A percentile compares a stretch with the other conserved stretches of the same genome.
These are phyloP conservation scores for Sinohyriopsis cumingii DNA, from an alignment of 2,888 invertebrate species.

Conservation along the genomic window DNA sequence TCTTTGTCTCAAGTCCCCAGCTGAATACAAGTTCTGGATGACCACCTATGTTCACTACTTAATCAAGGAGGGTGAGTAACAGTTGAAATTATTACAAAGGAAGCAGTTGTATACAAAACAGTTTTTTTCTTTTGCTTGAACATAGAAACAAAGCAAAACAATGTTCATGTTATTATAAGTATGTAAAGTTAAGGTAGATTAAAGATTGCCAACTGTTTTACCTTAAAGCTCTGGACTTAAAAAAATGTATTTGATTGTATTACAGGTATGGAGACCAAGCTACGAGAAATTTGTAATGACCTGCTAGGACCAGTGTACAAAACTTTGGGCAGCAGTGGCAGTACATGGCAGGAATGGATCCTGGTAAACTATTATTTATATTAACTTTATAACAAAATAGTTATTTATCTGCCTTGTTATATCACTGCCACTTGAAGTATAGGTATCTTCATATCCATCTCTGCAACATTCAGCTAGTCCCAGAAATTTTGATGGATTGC, in stretches of 20 bases:
- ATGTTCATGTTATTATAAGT: too few species aligned
- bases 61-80: constrained; percentile 78
- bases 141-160: too few species aligned
- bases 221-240: too few species aligned
- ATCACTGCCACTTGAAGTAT: background rate
- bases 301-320: constrained; percentile 83
- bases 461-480: too few species aligned
- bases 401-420: background rate
- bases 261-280: constrained; percentile 79
- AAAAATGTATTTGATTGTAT: constrained; percentile 10
- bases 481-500: too few species aligned
- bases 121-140: background rate
- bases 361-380: constrained; percentile 50
- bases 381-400: background rate
- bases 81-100: background rate
- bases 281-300: constrained; percentile 84
- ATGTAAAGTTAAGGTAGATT: constrained; percentile 6
- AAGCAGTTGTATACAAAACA: too few species aligned
- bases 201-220: background rate
- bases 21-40: constrained; percentile 87
- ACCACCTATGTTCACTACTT: constrained; percentile 77
- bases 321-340: constrained; percentile 33
- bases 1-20: constrained; percentile 79
- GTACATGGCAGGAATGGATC: constrained; percentile 54
- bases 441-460: too few species aligned